A percentile compares a stretch with the other conserved stretches of the same genome.
Evolutionary conservation across 2,797 vertebrate genomes (phyloP).

Genomic region (Centropyge bicolor): DNA sequence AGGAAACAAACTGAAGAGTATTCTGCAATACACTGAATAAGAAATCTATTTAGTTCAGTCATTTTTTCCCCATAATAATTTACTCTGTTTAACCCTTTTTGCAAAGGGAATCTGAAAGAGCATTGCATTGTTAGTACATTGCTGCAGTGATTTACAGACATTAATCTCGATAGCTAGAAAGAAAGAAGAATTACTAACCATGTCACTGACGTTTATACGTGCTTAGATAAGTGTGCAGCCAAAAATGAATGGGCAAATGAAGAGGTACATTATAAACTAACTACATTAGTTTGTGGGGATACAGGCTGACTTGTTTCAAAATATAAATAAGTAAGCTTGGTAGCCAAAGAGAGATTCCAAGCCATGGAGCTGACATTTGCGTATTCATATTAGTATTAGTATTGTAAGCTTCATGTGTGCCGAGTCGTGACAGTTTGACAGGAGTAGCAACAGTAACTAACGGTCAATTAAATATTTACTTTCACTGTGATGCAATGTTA

Average conservation of each 20-base stretch:
- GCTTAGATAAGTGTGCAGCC: neutral
- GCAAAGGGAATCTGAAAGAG: neutral
- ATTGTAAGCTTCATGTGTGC: no score
- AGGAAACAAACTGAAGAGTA: conserved; percentile 7
- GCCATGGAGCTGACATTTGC: no score
- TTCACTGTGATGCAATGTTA: neutral
- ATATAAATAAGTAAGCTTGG: no score
- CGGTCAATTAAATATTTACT: no score
- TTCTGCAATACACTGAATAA: conserved; percentile 8
- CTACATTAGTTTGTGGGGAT: neutral
- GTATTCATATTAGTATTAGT: no score
- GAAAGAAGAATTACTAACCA: neutral
- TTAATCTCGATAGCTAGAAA: neutral
- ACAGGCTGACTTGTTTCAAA: neutral
- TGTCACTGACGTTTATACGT: neutral
- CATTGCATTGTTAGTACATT: neutral
- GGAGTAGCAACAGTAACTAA: neutral
- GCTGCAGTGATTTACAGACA: neutral
- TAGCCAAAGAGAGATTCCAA: no score
- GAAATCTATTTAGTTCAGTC: neutral
- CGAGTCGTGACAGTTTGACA: neutral
- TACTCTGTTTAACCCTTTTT: neutral
- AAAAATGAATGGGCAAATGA: neutral
- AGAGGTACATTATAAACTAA: neutral
- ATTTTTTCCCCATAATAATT: neutral